phyloP scores from a whole-genome alignment of 2,888 invertebrate genomes.

The Hypolimnas misippus region DNA sequence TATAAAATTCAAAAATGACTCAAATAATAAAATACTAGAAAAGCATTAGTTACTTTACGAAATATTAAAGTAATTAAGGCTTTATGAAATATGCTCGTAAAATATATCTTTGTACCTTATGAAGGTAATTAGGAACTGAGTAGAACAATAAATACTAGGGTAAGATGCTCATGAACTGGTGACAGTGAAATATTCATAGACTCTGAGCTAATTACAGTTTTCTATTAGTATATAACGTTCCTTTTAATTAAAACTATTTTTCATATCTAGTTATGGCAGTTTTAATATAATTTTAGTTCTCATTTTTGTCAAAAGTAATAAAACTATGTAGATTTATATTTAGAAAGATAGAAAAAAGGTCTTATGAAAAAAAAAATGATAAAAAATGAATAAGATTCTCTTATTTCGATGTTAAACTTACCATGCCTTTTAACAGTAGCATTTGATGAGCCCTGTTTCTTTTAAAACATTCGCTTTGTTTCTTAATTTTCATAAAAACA shows the following conservation, averaged over 20 bases:
- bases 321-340: too few species aligned
- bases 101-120: constrained; percentile 29
- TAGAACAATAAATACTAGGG: constrained; percentile 31
- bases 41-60: constrained; percentile 2
- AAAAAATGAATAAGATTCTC: too few species aligned
- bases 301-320: too few species aligned
- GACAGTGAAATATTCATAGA: constrained; percentile 16
- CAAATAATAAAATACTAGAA: neutral
- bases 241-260: constrained; percentile 11
- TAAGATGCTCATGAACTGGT: constrained; percentile 26
- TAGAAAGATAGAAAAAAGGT: too few species aligned
- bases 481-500: too few species aligned
- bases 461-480: too few species aligned
- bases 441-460: too few species aligned
- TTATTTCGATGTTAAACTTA: too few species aligned
- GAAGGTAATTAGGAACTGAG: constrained; percentile 36
- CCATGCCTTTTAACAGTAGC: too few species aligned
- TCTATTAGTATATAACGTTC: constrained; percentile 4
- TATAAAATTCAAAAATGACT: too few species aligned
- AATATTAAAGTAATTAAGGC: constrained; percentile 25
- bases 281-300: neutral
- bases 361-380: too few species aligned
- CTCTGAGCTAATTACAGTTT: constrained; percentile 12
- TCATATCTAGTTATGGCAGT: neutral
- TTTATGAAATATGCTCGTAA: constrained; percentile 14